Base-by-base conservation (phyloP, 2,888 invertebrate species). In the Orthosia incerta region DNA sequence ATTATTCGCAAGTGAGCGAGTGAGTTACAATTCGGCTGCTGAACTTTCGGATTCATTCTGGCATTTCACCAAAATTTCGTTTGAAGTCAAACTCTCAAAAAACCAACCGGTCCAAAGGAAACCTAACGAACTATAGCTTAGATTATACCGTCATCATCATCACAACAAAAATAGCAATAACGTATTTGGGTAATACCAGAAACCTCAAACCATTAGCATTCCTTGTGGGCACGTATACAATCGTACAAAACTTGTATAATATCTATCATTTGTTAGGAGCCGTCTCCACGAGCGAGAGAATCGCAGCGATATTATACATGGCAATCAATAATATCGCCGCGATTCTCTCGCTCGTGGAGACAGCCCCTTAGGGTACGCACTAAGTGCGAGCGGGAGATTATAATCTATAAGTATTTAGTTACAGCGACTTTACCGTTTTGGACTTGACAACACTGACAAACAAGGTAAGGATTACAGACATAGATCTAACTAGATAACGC, bases 161-260 rank as follows among this genome's bases (percentile, higher is more conserved):
- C 18, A 53, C 15, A 75, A 51, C 45, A 61, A 39, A 73, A 39
- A 48, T 39, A 70, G 48, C 48, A 45, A 59, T 63, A 50, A 59
- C 26, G 11, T 71, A 63, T 71, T 70, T 48, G 62, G 63, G 53
- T 53, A 45, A 13, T 39, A 59, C 53, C 16, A 55, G 23, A 71
- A 60, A 64, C 64, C 64, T 60, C 59, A 76, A 76, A 61, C 53
- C 79, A 78, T 71, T 64, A 46, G 60, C 63, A 70, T 26, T 60
- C 63, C 31, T 55, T 23, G 48, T 46, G 56, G 60, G 23, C 51
- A 39, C 9, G 3, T 26, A 46, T 23, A 66, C n/a, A 57, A 45
- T 5, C 20, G 20, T 45, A 71, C 48, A 69, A 46, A 46, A 55
- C 46, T 46, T 46, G 53, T 12, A 20, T 55, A 60, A 23, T 18